Conservation (phyloP, 2,797 vertebrate species). For the Pterois miles region DNA sequence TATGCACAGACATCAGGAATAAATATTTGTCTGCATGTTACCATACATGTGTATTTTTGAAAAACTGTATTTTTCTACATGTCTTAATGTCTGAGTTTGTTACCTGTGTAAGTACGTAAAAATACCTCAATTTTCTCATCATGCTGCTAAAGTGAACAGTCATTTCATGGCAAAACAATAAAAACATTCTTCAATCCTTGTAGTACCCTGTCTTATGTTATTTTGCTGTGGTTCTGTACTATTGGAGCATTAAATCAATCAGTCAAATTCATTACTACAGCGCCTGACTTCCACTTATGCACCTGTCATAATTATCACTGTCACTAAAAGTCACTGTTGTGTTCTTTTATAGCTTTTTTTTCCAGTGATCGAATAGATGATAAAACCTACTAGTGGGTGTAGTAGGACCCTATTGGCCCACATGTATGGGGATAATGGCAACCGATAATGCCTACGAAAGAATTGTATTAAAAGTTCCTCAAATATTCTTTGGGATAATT, state of each 20-base stretch:
- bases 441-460: no score
- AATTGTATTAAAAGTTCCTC: no score
- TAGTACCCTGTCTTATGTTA: neutral
- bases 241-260: neutral
- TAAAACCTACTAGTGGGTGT: no score
- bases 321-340: no score
- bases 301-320: no score
- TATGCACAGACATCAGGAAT: slow-evolving; percentile 52
- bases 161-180: slow-evolving; percentile 64
- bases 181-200: slow-evolving; percentile 47
- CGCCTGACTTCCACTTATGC: no score
- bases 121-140: slow-evolving; percentile 88
- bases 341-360: no score
- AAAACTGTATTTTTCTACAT: slow-evolving; percentile 58
- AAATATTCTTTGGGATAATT: no score
- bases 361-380: no score
- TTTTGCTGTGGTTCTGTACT: neutral
- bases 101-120: slow-evolving; percentile 64
- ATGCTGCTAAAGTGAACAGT: slow-evolving; percentile 86
- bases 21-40: slow-evolving; percentile 40
- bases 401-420: no score
- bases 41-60: slow-evolving; percentile 31
- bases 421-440: no score
- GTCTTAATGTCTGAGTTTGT: slow-evolving; percentile 42
- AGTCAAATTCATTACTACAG: no score